phyloP scores from a whole-genome alignment of 2,797 vertebrate species.

The Gymnopithys bicolor region DNA sequence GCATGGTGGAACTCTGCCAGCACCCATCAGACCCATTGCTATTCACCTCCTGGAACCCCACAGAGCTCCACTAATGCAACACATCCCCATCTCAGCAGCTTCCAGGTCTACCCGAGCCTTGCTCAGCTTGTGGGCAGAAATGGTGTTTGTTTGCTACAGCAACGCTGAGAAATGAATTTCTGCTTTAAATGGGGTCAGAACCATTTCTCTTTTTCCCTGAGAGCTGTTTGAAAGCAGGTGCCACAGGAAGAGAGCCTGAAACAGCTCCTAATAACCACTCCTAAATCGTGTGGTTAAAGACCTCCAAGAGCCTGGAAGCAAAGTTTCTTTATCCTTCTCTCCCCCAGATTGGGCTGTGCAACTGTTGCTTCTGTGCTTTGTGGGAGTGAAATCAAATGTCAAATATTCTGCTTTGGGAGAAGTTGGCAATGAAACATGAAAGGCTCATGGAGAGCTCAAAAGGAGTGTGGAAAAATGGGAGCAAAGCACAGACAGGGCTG shows the following conservation, averaged over 20 bases:
- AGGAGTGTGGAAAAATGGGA: conserved; percentile 13
- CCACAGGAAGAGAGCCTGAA: background rate
- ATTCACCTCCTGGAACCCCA: background rate
- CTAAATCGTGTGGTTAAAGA: background rate
- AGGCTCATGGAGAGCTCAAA: conserved; percentile 44
- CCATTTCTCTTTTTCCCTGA: background rate
- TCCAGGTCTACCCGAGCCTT: rapidly evolving
- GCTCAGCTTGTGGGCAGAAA: background rate
- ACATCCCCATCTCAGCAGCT: background rate
- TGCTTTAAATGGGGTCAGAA: background rate
- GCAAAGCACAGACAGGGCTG: conserved; percentile 26
- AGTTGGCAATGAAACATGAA: conserved; percentile 44
- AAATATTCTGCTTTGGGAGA: conserved; percentile 52
- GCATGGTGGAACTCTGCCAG: background rate
- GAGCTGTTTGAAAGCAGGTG: background rate
- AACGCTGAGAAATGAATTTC: background rate
- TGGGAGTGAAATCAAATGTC: conserved; percentile 69
- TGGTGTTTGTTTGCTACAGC: background rate
- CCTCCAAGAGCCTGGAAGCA: background rate
- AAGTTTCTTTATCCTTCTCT: conserved; percentile 45
- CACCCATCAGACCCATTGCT: rapidly evolving
- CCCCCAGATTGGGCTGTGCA: background rate
- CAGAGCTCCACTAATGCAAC: rapidly evolving
- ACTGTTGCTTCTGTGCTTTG: conserved; percentile 66
- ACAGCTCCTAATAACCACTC: background rate